Base-by-base conservation (phyloP, 2,113 vertebrate species). In the Drymodes brunneopygia region DNA sequence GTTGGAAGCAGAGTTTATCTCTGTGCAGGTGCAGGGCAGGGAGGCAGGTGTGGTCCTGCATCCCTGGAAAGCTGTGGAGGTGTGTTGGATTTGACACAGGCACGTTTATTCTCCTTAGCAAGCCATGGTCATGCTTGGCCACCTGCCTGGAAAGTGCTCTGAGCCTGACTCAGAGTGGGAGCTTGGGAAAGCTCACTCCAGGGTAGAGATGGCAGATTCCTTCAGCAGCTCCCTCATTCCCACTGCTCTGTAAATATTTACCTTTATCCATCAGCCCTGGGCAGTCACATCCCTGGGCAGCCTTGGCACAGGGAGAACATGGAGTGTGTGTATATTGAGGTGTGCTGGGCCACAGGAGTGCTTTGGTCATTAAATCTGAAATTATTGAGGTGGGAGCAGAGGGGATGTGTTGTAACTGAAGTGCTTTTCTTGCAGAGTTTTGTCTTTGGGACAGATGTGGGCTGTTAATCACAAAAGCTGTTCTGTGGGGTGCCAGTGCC, bases 131-230 rank as follows among this genome's bases (percentile, higher is more conserved):
- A 50, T 54, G 58, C 61, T 97, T 97, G 97, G 97, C 97, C 23
- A 4, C 38, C 40, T 90, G 94, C 97, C 97, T 97, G 97, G 95
- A 97, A 96, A 95, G 73, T 94, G 22, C n/a, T 97, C 93, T 90
- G 81, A 88, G 57, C 86, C 51, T 64, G 83, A 50, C 91, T 91
- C 92, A 4, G 88, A 90, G 20, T 50, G 65, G 72, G 95, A 95
- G 90, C 95, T 90, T 74, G 91, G 82, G 96, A 94, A 80, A 85
- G 83, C 64, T 71, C 58, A 1, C 86, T 83, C 15, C 54, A 45
- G 35, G 0, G 4, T 69, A 24, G 2, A 81, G 92, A 62, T 27
- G 54, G 87, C 2, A 31, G 83, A 33, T 86, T 95, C 93, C 94
- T 93, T 73, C 40, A 94, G n/a, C 91, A 97, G 88, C 83, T 96